Conservation (phyloP, 2,888 invertebrate genomes). For the Camponotus fellah region DNA sequence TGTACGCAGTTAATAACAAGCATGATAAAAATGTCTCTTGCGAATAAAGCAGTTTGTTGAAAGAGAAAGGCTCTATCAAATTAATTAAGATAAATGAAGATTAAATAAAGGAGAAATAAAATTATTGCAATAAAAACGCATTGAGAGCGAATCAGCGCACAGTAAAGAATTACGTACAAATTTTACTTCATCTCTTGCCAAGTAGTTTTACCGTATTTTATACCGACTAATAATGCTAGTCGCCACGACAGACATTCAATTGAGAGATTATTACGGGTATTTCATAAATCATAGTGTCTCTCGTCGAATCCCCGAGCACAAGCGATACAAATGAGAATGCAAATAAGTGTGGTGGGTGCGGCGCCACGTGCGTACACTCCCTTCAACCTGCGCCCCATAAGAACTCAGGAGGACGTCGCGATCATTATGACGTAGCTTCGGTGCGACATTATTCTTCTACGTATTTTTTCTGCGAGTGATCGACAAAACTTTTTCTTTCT, state of each 20-base stretch:
- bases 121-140: not conserved
- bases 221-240: slow-evolving; percentile 59
- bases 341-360: slow-evolving; percentile 68
- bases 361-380: not conserved
- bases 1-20: not conserved
- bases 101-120: slow-evolving; percentile 13
- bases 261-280: slow-evolving; percentile 66
- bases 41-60: not conserved
- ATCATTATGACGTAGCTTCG: not conserved
- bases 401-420: slow-evolving; percentile 5
- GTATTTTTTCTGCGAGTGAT: not conserved
- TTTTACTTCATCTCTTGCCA: not conserved
- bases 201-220: slow-evolving; percentile 12
- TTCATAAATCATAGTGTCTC: slow-evolving; percentile 75
- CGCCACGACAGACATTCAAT: slow-evolving; percentile 63
- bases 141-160: not conserved
- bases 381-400: not conserved
- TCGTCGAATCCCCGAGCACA: slow-evolving; percentile 67
- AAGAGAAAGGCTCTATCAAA: not conserved
- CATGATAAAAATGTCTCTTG: not conserved
- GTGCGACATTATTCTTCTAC: not conserved
- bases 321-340: slow-evolving; percentile 75
- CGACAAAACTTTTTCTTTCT: not conserved
- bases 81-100: not conserved
- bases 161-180: not conserved